A percentile compares a stretch with the other conserved stretches of the same genome.
These are phyloP conservation scores for Dynastes tityus DNA, from an alignment of 2,888 invertebrate genomes.

Conservation along the genomic window DNA sequence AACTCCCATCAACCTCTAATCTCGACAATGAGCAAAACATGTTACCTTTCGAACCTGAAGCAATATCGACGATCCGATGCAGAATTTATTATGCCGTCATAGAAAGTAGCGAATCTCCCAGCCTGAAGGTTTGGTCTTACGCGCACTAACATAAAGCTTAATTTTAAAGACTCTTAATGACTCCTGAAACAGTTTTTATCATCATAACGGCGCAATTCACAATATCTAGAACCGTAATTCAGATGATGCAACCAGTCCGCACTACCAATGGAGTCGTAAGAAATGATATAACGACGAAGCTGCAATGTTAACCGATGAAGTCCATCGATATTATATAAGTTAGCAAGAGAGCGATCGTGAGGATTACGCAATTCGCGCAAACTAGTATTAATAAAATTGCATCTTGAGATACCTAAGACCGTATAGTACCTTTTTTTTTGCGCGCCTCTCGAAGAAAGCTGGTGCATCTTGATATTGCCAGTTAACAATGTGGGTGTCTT, in stretches of 20 bases:
- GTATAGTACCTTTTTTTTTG: neutral
- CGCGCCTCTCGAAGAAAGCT: neutral
- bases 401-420: neutral
- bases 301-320: neutral
- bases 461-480: neutral
- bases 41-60: neutral
- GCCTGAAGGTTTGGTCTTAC: too few relatives aligned
- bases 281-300: slow-evolving; percentile 29
- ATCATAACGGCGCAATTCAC: neutral
- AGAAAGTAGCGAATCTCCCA: too few relatives aligned
- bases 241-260: neutral
- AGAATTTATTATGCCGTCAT: too few relatives aligned
- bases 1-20: neutral
- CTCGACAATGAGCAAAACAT: neutral
- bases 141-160: too few relatives aligned
- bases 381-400: slow-evolving; percentile 10
- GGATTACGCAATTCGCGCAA: slow-evolving; percentile 15
- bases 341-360: neutral
- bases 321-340: slow-evolving; percentile 7
- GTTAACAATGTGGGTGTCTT: neutral
- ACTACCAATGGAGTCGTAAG: slow-evolving; percentile 14
- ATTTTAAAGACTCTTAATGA: too few relatives aligned
- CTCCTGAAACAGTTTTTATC: too few relatives aligned
- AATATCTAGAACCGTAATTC: slow-evolving; percentile 20
- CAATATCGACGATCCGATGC: neutral